These are phyloP conservation scores for Aldabrachelys gigantea DNA, from an alignment of 2,113 vertebrate genomes.

Conservation along the genomic window DNA sequence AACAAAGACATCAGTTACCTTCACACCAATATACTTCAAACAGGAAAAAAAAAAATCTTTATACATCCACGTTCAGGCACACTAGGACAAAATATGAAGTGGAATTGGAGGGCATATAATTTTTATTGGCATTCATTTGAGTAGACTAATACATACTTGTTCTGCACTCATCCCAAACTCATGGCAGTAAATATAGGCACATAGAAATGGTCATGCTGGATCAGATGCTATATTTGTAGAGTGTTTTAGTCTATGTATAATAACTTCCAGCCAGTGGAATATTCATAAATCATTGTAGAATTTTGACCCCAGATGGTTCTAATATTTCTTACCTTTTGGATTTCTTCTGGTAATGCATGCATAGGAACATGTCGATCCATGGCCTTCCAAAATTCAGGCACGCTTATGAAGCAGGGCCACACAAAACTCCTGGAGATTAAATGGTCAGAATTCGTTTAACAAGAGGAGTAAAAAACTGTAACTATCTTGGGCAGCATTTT, in stretches of 20 bases:
- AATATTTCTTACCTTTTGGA: conserved; percentile 72
- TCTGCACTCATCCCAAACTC: not conserved
- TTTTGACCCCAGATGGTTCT: fast-evolving
- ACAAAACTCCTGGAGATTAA: conserved; percentile 36
- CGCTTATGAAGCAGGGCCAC: not conserved
- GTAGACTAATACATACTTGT: not conserved
- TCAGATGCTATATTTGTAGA: fast-evolving
- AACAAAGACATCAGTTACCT: not conserved
- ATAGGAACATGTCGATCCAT: conserved; percentile 74
- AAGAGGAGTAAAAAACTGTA: not conserved
- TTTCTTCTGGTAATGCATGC: conserved; percentile 76
- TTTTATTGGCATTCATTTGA: not conserved
- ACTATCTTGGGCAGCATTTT: not conserved
- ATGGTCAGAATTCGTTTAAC: not conserved
- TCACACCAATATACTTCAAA: not conserved
- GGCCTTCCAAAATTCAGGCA: not conserved
- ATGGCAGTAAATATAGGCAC: not conserved
- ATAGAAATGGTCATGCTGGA: fast-evolving
- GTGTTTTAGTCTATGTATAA: not conserved
- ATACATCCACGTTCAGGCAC: not conserved
- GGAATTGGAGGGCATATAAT: not conserved
- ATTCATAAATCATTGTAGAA: fast-evolving
- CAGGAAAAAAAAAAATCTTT: not conserved
- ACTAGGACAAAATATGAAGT: not conserved
- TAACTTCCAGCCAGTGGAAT: not conserved